Conservation (phyloP, 2,113 vertebrate species). For the human region GRCh38 chr6:136195501-136196000, state of each 20-base stretch:
- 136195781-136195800: not conserved
- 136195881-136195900: not conserved
- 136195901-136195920: not conserved
- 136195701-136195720: not conserved
- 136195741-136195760: not conserved
- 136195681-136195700: not conserved
- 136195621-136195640: not conserved
- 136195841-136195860: conserved; percentile 14
- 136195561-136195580: conserved; percentile 63
- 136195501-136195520: conserved; percentile 68
- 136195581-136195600: conserved; percentile 58
- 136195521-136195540: conserved; percentile 74
- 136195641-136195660: not conserved
- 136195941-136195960: not conserved
- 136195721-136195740: not conserved
- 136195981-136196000: not conserved
- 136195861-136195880: not conserved
- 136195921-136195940: not conserved
- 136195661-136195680: not conserved
- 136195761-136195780: not conserved
- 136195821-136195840: conserved; percentile 10
- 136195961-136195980: not conserved
- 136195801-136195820: not conserved
- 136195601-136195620: not conserved
- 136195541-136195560: conserved; percentile 78